These are phyloP conservation scores for Lasiurus borealis DNA, from an alignment of 2,113 vertebrate genomes.

Conservation along the genomic window DNA sequence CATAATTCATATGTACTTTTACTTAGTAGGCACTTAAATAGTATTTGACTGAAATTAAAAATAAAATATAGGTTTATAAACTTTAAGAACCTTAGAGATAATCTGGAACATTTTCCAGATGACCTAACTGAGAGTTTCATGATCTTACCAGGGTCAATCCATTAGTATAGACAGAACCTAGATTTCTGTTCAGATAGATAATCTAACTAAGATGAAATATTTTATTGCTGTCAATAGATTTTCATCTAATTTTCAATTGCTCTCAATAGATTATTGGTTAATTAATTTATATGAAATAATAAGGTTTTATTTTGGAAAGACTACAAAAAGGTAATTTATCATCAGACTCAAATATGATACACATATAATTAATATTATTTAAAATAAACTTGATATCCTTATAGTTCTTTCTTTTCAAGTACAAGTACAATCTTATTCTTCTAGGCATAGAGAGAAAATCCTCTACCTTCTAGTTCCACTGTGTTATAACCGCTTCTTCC, in stretches of 20 bases:
- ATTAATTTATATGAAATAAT: slow-evolving; percentile 1
- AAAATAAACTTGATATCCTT: not conserved
- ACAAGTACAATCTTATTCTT: not conserved
- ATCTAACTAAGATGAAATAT: not conserved
- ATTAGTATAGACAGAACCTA: not conserved
- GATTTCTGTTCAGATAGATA: not conserved
- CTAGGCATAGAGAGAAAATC: not conserved
- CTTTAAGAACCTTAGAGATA: not conserved
- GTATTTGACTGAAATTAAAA: slow-evolving; percentile 25
- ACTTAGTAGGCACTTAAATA: not conserved
- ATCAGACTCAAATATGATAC: not conserved
- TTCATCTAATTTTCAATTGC: not conserved
- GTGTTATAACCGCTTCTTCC: not conserved
- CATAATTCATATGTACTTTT: not conserved
- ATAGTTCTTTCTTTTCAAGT: slow-evolving; percentile 14
- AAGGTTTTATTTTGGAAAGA: not conserved
- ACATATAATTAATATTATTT: not conserved
- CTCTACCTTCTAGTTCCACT: not conserved
- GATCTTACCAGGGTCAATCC: not conserved
- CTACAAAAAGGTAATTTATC: not conserved
- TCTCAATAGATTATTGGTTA: not conserved
- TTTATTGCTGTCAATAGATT: not conserved
- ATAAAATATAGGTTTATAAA: not conserved
- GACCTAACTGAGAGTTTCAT: not conserved
- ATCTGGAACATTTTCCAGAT: not conserved